Base-by-base conservation (phyloP, 1,140 invertebrate genomes). In the Bombyx mori region DNA sequence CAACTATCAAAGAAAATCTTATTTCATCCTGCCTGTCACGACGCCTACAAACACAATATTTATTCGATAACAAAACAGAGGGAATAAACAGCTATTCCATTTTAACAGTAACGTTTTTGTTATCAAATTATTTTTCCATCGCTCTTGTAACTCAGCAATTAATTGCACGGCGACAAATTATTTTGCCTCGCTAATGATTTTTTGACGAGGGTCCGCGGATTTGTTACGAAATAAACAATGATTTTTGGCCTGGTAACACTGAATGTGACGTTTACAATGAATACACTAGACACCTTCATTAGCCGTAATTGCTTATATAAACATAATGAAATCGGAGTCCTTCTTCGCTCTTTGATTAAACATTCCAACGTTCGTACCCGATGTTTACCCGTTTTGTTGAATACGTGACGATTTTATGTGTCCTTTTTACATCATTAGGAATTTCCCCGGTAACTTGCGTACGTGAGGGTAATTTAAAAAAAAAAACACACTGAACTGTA, bases 51-150 rank as follows among this genome's bases (percentile, higher is more conserved):
- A 35, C 26, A 35, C 26, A 35, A 35, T 35, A 35, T 35, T 35
- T 35, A 35, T 35, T 35, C 26, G 26, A 35, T 5, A 35, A 35
- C 26, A 35, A 35, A 51, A 12, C 22, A 22, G 26, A 22, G 12
- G 51, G 51, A 57, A 57, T 44, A 57, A 51, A 57, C 18, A 50
- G 35, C 42, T 12, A 44, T 51, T 44, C 18, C 42, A n/a, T 35
- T 57, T 44, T 44, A 49, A 22, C 44, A 35, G 26, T 12, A 44
- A 46, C 56, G 56, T 51, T 57, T 44, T 52, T 50, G 50, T 53
- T 52, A 58, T 58, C 50, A 47, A 52, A 58, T 58, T 58, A 58
- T 58, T 58, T 58, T 58, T 46, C 57, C 57, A 58, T 58, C 51
- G 53, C 50, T 58, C 57, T 58, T 51, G 50, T 22, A 58, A 26